These are phyloP conservation scores for Spatula versicolor DNA, from an alignment of 2,797 vertebrate genomes.

Conservation along the genomic window DNA sequence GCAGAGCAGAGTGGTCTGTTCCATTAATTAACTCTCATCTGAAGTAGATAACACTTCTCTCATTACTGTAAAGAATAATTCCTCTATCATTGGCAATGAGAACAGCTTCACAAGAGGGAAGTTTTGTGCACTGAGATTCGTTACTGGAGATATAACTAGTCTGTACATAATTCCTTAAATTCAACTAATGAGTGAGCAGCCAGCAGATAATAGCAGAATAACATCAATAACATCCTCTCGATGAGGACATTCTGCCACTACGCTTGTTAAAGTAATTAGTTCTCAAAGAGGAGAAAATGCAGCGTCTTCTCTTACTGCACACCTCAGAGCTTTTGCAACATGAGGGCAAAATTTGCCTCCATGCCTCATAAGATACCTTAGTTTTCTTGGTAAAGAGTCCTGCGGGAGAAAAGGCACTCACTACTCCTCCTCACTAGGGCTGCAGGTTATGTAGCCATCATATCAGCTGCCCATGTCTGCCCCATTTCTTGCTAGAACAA, in stretches of 20 bases:
- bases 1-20: background rate
- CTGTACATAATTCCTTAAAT: background rate
- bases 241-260: background rate
- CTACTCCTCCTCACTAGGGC: background rate
- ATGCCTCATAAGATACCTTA: background rate
- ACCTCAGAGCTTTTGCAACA: background rate
- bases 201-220: background rate
- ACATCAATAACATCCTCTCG: background rate
- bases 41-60: background rate
- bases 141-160: background rate
- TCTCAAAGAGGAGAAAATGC: background rate
- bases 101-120: background rate
- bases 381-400: background rate
- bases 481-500: background rate
- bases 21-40: slow-evolving; percentile 25
- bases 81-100: background rate
- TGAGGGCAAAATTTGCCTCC: background rate
- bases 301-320: background rate
- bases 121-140: background rate
- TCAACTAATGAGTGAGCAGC: background rate
- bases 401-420: background rate
- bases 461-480: background rate
- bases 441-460: background rate
- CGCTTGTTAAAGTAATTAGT: background rate
- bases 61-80: background rate